A percentile compares a stretch with the other conserved stretches of the same genome.
Evolutionary conservation across 2,113 vertebrate genomes (phyloP).

Genomic region (Sylvilagus bachmani): DNA sequence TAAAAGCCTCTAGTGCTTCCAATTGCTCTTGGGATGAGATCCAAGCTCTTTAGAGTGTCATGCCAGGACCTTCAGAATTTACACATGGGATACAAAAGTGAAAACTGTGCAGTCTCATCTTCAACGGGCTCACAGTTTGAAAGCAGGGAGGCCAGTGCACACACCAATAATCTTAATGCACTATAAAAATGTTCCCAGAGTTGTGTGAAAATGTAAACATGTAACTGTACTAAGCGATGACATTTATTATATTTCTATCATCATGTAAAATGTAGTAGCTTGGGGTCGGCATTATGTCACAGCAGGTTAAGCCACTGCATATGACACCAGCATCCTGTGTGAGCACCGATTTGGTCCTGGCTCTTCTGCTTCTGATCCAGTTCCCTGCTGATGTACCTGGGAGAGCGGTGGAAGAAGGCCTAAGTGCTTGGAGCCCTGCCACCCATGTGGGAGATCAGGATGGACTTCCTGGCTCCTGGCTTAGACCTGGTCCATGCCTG

Average conservation of each 20-base stretch:
- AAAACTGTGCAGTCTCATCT: slow-evolving; percentile 1
- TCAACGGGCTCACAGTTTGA: slow-evolving; percentile 37
- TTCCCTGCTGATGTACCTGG: no score
- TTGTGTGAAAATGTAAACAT: slow-evolving; percentile 36
- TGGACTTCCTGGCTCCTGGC: no score
- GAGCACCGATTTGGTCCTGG: no score
- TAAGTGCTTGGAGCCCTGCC: no score
- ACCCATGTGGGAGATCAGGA: no score
- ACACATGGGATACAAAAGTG: slow-evolving; percentile 62
- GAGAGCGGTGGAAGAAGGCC: no score
- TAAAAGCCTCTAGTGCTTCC: slow-evolving; percentile 76
- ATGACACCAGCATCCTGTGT: no score
- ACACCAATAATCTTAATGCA: slow-evolving; percentile 5
- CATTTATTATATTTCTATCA: background rate
- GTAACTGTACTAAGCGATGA: background rate
- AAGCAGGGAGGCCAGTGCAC: background rate
- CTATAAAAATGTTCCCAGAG: background rate
- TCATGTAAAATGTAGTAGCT: background rate
- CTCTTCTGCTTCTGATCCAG: no score
- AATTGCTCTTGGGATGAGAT: slow-evolving; percentile 78
- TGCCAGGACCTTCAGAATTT: slow-evolving; percentile 66
- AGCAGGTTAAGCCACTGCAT: no score
- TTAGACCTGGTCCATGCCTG: no score
- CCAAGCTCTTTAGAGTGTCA: slow-evolving; percentile 70
- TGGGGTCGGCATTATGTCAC: no score